These are phyloP conservation scores for Agrenia bidenticulata DNA, from an alignment of 2,888 invertebrate species.

Conservation along the genomic window DNA sequence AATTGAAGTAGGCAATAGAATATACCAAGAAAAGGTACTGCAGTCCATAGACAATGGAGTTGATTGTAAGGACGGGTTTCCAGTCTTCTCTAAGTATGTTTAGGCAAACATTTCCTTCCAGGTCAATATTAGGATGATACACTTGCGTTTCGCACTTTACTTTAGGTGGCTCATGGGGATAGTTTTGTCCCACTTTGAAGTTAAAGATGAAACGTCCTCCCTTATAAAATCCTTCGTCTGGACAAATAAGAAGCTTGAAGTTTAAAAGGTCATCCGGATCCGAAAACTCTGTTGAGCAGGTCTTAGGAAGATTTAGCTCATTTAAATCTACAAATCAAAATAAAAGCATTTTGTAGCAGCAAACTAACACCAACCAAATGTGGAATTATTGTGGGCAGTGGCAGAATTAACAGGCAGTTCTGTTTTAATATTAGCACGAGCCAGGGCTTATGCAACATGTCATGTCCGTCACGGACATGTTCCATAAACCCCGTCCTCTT, in stretches of 20 bases:
- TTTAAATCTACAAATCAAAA: constrained; percentile 77
- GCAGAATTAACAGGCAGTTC: no score
- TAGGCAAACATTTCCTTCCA: constrained; percentile 95
- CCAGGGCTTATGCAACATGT: no score
- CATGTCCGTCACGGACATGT: no score
- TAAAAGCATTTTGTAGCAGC: no score
- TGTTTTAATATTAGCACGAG: no score
- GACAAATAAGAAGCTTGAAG: constrained; percentile 93
- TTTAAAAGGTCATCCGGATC: constrained; percentile 94
- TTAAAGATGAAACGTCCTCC: constrained; percentile 93
- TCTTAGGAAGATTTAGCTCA: constrained; percentile 95
- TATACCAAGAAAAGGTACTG: constrained; percentile 95
- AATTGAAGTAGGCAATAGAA: no score
- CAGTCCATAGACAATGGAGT: constrained; percentile 95
- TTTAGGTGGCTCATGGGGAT: constrained; percentile 97
- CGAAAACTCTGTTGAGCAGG: constrained; percentile 92
- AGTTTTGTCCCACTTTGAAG: constrained; percentile 96
- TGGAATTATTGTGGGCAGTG: no score
- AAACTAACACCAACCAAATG: no score
- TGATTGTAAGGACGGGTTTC: constrained; percentile 97
- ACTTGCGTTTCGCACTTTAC: constrained; percentile 97
- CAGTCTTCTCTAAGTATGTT: constrained; percentile 98
- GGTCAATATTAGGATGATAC: constrained; percentile 97
- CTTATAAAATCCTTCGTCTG: constrained; percentile 96
- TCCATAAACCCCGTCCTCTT: no score